phyloP scores from a whole-genome alignment of 2,113 vertebrate species.

The Chionis minor region DNA sequence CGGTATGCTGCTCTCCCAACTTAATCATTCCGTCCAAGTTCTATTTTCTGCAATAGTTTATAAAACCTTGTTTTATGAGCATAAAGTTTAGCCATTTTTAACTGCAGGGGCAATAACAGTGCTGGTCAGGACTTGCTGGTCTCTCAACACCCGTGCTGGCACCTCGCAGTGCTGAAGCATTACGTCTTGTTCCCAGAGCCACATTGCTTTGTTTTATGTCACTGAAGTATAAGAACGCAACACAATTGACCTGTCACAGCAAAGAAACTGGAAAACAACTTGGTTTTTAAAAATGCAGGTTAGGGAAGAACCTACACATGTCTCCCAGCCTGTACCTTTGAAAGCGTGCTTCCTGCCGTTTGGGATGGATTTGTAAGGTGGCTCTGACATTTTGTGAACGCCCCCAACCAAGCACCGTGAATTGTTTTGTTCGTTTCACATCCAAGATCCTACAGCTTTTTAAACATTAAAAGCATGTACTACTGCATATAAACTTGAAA shows the following conservation, averaged over 20 bases:
- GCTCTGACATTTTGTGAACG: constrained; percentile 56
- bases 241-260: constrained; percentile 49
- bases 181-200: constrained; percentile 1
- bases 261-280: constrained; percentile 59
- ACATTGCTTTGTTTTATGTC: background rate
- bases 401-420: constrained; percentile 30
- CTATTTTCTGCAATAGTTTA: background rate
- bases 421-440: constrained; percentile 64
- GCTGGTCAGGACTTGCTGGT: background rate
- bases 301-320: constrained; percentile 36
- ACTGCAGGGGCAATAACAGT: background rate
- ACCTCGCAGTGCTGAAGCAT: background rate
- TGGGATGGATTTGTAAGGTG: constrained; percentile 53
- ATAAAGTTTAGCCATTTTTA: background rate
- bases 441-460: constrained; percentile 48
- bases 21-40: background rate
- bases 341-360: constrained; percentile 35
- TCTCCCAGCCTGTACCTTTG: constrained; percentile 38
- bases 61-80: background rate
- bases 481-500: constrained; percentile 46
- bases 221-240: constrained; percentile 25
- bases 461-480: constrained; percentile 38
- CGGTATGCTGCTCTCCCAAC: background rate
- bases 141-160: background rate
- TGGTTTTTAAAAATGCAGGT: constrained; percentile 45